These are phyloP conservation scores for Tringa solitaria DNA, from an alignment of 2,113 vertebrate species.

Conservation along the genomic window DNA sequence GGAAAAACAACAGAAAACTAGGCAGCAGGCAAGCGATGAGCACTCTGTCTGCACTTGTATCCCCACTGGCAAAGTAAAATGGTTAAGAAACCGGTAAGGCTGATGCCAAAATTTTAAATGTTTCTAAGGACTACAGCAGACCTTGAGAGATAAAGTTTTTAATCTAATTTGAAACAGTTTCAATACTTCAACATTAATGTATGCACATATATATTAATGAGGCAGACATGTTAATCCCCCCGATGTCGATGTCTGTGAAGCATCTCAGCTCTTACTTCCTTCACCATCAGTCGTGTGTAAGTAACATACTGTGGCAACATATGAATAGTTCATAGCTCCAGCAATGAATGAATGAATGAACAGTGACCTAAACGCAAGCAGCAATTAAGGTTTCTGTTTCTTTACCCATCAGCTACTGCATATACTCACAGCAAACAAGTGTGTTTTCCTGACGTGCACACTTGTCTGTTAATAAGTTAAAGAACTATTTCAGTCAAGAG, in stretches of 20 bases:
- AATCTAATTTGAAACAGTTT: slow-evolving; percentile 64
- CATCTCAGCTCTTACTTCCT: slow-evolving; percentile 80
- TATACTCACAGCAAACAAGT: slow-evolving; percentile 46
- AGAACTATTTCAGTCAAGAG: slow-evolving; percentile 40
- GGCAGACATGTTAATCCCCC: slow-evolving; percentile 74
- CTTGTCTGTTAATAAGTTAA: slow-evolving; percentile 54
- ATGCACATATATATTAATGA: slow-evolving; percentile 84
- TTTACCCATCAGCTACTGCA: slow-evolving; percentile 63
- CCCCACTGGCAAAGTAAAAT: slow-evolving; percentile 43
- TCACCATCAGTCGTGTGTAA: slow-evolving; percentile 86
- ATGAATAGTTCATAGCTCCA: slow-evolving; percentile 89
- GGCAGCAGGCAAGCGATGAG: slow-evolving; percentile 38
- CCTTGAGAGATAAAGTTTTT: slow-evolving; percentile 32
- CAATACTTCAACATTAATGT: slow-evolving; percentile 76
- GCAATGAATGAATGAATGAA: slow-evolving; percentile 77
- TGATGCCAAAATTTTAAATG: slow-evolving; percentile 38
- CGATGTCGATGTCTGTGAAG: slow-evolving; percentile 69
- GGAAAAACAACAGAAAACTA: slow-evolving; percentile 58
- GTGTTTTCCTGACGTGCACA: slow-evolving; percentile 58
- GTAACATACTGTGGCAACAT: slow-evolving; percentile 91
- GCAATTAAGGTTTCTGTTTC: slow-evolving; percentile 67
- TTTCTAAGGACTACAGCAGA: slow-evolving; percentile 40
- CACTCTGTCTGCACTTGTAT: slow-evolving; percentile 36
- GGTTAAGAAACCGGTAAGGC: background rate
- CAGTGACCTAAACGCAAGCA: slow-evolving; percentile 62